Percentiles rank a stretch among this genome's conserved stretches.
These are phyloP conservation scores for Peromyscus polionotus DNA, from an alignment of 2,113 vertebrate genomes.

Conservation along the genomic window DNA sequence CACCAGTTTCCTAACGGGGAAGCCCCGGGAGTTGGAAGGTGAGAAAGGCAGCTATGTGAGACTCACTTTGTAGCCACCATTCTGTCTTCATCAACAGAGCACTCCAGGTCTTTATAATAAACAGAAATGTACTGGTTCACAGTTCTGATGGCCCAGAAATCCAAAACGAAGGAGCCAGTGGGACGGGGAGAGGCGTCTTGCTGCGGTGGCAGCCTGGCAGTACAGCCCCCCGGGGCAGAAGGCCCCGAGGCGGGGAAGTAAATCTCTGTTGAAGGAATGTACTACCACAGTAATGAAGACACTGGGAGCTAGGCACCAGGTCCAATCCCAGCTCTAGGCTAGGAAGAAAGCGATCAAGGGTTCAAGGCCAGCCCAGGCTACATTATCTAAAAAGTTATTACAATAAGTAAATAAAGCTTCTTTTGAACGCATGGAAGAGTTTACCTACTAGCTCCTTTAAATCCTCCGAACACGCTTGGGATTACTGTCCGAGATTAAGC, in stretches of 20 bases:
- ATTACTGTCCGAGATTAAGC: neutral
- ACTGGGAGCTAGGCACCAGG: neutral
- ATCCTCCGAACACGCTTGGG: neutral
- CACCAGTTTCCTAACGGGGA: neutral
- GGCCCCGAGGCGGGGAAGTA: neutral
- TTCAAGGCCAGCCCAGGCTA: neutral
- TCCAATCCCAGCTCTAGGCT: neutral
- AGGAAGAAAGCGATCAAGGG: neutral
- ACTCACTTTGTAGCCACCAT: neutral
- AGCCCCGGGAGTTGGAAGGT: neutral
- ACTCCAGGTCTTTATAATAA: neutral
- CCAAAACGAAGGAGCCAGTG: neutral
- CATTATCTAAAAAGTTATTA: neutral
- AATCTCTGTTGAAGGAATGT: neutral
- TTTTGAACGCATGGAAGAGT: neutral
- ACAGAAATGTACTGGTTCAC: neutral
- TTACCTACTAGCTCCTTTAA: neutral
- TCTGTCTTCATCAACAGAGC: neutral
- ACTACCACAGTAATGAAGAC: neutral
- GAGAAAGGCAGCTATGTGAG: neutral
- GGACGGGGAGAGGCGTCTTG: neutral
- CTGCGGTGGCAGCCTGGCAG: neutral
- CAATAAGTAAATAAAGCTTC: neutral
- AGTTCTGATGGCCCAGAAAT: neutral
- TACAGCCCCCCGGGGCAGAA: neutral